A percentile compares a stretch with the other conserved stretches of the same genome.
Conservation (phyloP, 2,888 invertebrate genomes). For the Rhyacophila evoluta region DNA sequence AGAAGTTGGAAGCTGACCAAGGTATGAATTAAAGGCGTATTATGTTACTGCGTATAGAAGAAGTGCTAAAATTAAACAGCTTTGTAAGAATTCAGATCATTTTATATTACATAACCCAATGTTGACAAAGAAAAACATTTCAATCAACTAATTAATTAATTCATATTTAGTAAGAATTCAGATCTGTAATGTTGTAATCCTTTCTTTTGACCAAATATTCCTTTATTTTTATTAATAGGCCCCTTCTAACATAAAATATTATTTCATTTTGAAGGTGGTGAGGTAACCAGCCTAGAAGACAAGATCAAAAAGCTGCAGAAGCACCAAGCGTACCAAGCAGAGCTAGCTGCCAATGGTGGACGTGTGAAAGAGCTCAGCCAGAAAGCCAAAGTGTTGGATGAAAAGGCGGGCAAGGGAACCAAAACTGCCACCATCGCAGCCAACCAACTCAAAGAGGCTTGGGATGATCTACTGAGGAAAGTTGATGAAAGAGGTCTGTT, state of each 20-base stretch:
- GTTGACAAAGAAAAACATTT: too few relatives aligned
- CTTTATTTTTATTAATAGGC: too few relatives aligned
- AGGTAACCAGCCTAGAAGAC: slow-evolving; percentile 88
- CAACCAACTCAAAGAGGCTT: slow-evolving; percentile 77
- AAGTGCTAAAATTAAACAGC: too few relatives aligned
- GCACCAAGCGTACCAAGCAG: slow-evolving; percentile 95
- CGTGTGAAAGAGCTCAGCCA: slow-evolving; percentile 85
- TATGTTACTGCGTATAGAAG: too few relatives aligned
- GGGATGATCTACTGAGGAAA: slow-evolving; percentile 82
- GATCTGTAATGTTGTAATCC: too few relatives aligned
- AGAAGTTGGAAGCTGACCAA: slow-evolving; percentile 85
- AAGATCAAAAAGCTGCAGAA: slow-evolving; percentile 96
- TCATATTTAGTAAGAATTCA: too few relatives aligned
- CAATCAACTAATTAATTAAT: too few relatives aligned
- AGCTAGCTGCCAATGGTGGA: slow-evolving; percentile 87
- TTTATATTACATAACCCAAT: too few relatives aligned
- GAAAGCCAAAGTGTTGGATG: slow-evolving; percentile 81
- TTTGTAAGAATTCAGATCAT: too few relatives aligned
- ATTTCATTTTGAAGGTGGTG: slow-evolving; percentile 57
- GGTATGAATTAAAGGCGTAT: too few relatives aligned
- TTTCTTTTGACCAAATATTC: too few relatives aligned
- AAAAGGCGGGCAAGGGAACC: slow-evolving; percentile 76
- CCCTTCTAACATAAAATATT: too few relatives aligned
- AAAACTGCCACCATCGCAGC: slow-evolving; percentile 78
- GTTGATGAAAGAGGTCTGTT: slow-evolving; percentile 67